Base-by-base conservation (phyloP, 64 coral and sea anemone species). In the Stichodactyla helianthus region DNA sequence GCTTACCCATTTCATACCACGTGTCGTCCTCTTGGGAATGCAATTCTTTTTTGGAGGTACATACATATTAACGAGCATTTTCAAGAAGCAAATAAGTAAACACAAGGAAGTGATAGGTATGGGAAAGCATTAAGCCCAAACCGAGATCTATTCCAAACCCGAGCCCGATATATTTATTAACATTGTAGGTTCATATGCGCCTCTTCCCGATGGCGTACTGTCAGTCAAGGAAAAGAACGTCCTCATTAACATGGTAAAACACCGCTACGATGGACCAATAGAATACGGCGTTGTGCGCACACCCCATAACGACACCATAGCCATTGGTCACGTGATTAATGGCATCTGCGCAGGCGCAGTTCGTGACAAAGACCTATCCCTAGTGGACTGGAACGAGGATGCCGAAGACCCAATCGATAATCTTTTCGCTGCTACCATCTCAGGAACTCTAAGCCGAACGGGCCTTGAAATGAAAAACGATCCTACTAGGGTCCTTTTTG, bases 361-460 rank as follows among this genome's bases (percentile, higher is more conserved):
- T 44, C 85, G 91, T 19, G 86, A 96, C 64, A 55, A 71, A 1
- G 70, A 88, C 15, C 50, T 89, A 55, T 96, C 88, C 44, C 88
- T 96, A 6, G 88, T 53, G 6, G 25, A 51, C 13, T 84, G 91
- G 87, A 61, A 79, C 4, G 52, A 84, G 7, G 84, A 59, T 25
- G 84, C 88, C 18, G 91, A 82, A 44, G 85, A 87, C 19, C 79
- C 60, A 56, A 88, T 96, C 10, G 94, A 96, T 56, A 96, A 96
- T 84, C 85, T 96, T 17, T 93, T 84, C 27, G 79, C 94, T 28
- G 84, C 94, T 0, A 96, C 94, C 9, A 96, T 96, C 74, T 91
- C 94, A 44, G 79, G 91, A 65, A 56, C 71, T 53, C 83, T 96
- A 7, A 80, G 79, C 26, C 53, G 82, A 20, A 96, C 89, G 19